These are phyloP conservation scores for Tolypeutes matacus DNA, from an alignment of 2,797 vertebrate genomes.

Conservation along the genomic window DNA sequence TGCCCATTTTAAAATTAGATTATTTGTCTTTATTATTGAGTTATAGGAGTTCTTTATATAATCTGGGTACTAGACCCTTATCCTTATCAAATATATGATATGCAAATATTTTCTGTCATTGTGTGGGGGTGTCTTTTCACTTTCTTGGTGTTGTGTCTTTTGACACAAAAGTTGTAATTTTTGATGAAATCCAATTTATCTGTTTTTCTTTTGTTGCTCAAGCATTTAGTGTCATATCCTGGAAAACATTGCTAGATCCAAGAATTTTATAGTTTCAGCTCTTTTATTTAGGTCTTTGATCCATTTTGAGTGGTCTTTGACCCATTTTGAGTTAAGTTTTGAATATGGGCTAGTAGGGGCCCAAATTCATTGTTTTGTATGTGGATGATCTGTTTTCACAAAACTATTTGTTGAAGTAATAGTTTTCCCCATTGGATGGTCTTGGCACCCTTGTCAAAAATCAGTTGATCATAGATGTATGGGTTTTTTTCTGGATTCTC, in stretches of 20 bases:
- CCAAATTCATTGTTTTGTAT: background rate
- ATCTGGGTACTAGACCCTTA: background rate
- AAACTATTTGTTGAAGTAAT: background rate
- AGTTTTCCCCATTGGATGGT: background rate
- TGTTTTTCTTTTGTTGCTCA: background rate
- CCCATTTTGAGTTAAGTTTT: too few species aligned
- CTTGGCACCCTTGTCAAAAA: background rate
- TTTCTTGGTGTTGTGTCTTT: background rate
- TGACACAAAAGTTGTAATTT: background rate
- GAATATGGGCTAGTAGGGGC: too few species aligned
- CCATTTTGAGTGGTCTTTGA: too few species aligned
- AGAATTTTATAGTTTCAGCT: background rate
- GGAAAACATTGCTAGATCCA: slow-evolving; percentile 22
- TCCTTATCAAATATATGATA: background rate
- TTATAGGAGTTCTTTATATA: background rate
- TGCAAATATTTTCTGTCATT: slow-evolving; percentile 4
- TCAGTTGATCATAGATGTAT: background rate
- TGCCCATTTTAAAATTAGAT: background rate
- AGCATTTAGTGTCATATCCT: background rate
- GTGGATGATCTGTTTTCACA: background rate
- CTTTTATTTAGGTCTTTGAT: too few species aligned
- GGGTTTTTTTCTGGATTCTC: background rate
- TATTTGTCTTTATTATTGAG: background rate
- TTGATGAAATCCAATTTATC: background rate
- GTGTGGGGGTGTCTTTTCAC: background rate